Percentiles rank a stretch among this genome's conserved stretches.
Conservation (phyloP, 1,140 invertebrate species). For the Sinella curviseta region DNA sequence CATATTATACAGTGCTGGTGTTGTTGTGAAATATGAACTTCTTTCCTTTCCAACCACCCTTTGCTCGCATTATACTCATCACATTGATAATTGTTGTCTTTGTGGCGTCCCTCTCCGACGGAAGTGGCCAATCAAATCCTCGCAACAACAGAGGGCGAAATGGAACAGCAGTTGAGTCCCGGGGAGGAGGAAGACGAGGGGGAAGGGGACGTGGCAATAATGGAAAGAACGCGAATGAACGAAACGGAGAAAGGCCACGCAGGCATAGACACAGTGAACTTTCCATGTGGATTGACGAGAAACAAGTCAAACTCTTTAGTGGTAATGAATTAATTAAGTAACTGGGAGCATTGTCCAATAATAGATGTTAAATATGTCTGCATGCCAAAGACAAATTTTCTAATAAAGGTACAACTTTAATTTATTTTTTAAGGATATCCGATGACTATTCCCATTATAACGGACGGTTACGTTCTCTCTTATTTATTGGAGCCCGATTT, state of each 20-base stretch:
- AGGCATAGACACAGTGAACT: slow-evolving; percentile 54
- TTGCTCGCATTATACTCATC: neutral
- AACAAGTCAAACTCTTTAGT: slow-evolving; percentile 84
- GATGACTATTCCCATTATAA: slow-evolving; percentile 85
- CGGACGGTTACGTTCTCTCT: slow-evolving; percentile 77
- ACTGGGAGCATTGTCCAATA: neutral
- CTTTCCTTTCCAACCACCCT: neutral
- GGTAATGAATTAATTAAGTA: slow-evolving; percentile 61
- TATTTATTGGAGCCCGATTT: slow-evolving; percentile 86
- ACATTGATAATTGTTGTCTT: neutral
- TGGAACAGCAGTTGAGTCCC: neutral
- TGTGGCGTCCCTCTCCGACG: neutral
- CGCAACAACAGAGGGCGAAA: neutral
- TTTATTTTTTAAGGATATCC: slow-evolving; percentile 64
- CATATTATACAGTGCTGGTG: neutral
- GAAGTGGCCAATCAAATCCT: neutral
- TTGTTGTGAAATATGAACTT: slow-evolving; percentile 18
- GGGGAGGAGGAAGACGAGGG: slow-evolving; percentile 4
- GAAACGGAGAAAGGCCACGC: slow-evolving; percentile 14
- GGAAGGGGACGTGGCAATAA: neutral
- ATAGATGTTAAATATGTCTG: neutral
- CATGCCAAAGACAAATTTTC: neutral
- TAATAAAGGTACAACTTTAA: neutral
- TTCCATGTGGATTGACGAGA: slow-evolving; percentile 82
- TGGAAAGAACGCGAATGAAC: neutral